These are phyloP conservation scores for Oryctolagus cuniculus DNA, from an alignment of 2,113 vertebrate genomes.

Conservation along the genomic window DNA sequence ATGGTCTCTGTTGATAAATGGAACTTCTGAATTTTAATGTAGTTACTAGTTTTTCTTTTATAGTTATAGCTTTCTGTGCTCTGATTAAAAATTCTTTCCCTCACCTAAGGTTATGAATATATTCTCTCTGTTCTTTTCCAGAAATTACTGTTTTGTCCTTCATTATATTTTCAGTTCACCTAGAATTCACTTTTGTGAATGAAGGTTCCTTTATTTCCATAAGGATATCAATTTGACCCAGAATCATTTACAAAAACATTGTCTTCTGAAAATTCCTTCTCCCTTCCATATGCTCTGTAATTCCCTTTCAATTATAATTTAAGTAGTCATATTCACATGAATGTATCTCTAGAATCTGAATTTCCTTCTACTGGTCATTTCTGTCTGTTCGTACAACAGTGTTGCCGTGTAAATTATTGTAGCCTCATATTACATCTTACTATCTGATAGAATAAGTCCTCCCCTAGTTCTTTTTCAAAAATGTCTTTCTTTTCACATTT, in stretches of 20 bases:
- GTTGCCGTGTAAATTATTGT: neutral
- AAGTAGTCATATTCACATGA: neutral
- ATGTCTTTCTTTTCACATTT: neutral
- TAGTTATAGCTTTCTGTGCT: neutral
- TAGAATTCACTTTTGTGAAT: neutral
- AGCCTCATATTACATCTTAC: neutral
- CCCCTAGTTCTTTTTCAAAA: neutral
- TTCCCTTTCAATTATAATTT: neutral
- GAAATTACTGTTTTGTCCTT: neutral
- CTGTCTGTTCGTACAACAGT: neutral
- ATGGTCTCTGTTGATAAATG: neutral
- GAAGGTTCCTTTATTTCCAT: neutral
- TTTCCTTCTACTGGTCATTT: neutral
- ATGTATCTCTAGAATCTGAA: neutral
- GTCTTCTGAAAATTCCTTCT: neutral
- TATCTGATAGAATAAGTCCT: no score
- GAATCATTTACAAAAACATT: neutral
- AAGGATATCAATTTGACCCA: neutral
- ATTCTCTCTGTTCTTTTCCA: neutral
- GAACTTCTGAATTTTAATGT: slow-evolving; percentile 1
- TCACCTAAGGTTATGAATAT: neutral
- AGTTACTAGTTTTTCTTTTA: neutral
- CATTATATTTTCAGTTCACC: neutral
- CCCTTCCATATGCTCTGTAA: neutral
- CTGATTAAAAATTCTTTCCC: slow-evolving; percentile 2